These are phyloP conservation scores for Pycnonotus jocosus DNA, from an alignment of 2,113 vertebrate species.

Conservation along the genomic window DNA sequence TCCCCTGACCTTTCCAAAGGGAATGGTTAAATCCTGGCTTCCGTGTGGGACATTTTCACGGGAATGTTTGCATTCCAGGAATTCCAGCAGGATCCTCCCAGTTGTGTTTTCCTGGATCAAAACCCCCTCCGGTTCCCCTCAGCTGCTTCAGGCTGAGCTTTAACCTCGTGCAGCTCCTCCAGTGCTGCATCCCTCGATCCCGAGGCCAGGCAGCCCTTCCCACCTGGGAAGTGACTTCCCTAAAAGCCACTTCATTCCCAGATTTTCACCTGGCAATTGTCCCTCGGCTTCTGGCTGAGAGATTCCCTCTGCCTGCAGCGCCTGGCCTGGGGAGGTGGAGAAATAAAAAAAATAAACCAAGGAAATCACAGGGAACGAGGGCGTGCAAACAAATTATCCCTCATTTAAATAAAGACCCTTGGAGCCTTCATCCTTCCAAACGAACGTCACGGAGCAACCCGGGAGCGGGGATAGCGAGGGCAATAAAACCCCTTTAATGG, in stretches of 20 bases:
- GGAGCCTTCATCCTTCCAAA: background rate
- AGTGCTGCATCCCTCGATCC: accelerated
- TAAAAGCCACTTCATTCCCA: slow-evolving; percentile 28
- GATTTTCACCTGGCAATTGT: slow-evolving; percentile 49
- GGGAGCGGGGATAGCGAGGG: background rate
- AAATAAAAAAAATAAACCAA: background rate
- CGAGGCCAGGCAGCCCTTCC: background rate
- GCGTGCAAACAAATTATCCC: slow-evolving; percentile 40
- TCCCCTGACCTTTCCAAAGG: background rate
- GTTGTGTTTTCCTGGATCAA: accelerated
- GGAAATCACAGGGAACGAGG: background rate
- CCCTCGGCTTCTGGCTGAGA: background rate
- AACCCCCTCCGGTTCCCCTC: background rate
- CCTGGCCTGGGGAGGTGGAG: background rate
- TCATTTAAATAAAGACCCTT: background rate
- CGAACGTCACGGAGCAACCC: slow-evolving; percentile 48
- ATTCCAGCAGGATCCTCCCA: background rate
- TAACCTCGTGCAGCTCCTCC: background rate
- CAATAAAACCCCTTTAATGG: slow-evolving; percentile 55
- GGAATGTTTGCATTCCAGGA: accelerated
- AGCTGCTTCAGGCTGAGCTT: background rate
- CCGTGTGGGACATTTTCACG: background rate
- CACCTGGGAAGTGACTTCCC: background rate
- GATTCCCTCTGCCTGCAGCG: background rate
- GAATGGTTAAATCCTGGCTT: no score